Evolutionary conservation across 2,888 invertebrate species (phyloP), one percentile per base, ranked within the genome.

Genomic region (Lagria hirta): DNA sequence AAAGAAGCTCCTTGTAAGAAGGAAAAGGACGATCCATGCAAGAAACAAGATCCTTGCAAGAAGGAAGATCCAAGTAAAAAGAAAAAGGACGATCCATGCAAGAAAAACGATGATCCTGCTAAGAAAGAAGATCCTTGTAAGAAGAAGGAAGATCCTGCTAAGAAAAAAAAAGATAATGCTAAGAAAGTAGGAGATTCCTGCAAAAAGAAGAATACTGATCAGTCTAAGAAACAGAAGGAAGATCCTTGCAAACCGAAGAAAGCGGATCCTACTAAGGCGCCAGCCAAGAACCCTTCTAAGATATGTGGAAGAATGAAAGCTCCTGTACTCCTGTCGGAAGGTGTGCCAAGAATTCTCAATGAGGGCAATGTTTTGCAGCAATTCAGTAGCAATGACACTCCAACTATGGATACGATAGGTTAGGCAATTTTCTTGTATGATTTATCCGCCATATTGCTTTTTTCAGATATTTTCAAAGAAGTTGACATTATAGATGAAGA

Each of bases 81-180:
- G 12, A 4, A 27, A 11, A 4, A 27, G 13, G 27, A 4, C 4
- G 27, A 27, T 27, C 27, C 27, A 12, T 27, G 27, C 27, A 27
- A 27, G 10, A 16, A 12, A 17, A 21, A 21, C 4, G 18, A 29
- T n/a, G n/a, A n/a, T n/a, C n/a, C n/a, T n/a, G n/a, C n/a, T n/a
- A n/a, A 23, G n/a, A 23, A 27, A n/a, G 12, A 27, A 4, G 27
- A 27, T 12, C 27, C 27, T n/a, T 27, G 27, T 12, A 28, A 28
- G 11, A 28, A 28, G 16, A 11, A 28, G 3, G 29, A 28, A 10
- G 11, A 33, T 11, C 22, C 24, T 13, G 22, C 23, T 16, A 23
- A 23, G 22, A 8, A 24, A 10, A 34, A 34, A 5, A 24, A 23
- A 8, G 15, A 18, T 3, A 13, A 21, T 4, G 21, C 12, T 5